phyloP scores from a whole-genome alignment of 2,113 vertebrate genomes.

The Labeo rohita region DNA sequence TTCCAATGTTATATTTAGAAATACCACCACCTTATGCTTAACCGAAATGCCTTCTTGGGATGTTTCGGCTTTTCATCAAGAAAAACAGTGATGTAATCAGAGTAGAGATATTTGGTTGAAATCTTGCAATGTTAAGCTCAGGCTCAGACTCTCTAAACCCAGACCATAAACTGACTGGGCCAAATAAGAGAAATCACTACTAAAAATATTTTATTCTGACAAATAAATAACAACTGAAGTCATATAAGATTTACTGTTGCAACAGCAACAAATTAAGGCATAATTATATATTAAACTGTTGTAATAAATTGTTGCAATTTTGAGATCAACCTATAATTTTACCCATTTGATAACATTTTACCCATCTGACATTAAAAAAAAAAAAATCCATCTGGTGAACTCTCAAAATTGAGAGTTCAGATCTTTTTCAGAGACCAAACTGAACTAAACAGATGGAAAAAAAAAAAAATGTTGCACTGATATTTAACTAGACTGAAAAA shows the following conservation, averaged over 20 bases:
- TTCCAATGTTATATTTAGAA: neutral
- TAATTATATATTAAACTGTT: neutral
- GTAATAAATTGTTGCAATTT: too few relatives aligned
- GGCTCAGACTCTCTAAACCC: neutral
- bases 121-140: slow-evolving; percentile 3
- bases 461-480: too few relatives aligned
- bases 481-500: too few relatives aligned
- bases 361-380: too few relatives aligned
- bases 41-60: neutral
- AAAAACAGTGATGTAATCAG: neutral
- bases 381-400: too few relatives aligned
- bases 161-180: neutral
- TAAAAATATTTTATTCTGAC: neutral
- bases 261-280: neutral
- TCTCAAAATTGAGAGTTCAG: too few relatives aligned
- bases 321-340: too few relatives aligned
- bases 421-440: too few relatives aligned
- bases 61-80: neutral
- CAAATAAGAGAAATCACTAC: neutral
- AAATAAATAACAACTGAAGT: neutral
- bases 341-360: too few relatives aligned
- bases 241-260: neutral
- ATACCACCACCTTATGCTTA: neutral
- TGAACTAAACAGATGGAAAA: too few relatives aligned
- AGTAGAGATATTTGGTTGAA: neutral